Percentiles rank a stretch among this genome's conserved stretches.
These are phyloP conservation scores for Chaenogobius annularis DNA, from an alignment of 2,113 vertebrate species.

Conservation along the genomic window DNA sequence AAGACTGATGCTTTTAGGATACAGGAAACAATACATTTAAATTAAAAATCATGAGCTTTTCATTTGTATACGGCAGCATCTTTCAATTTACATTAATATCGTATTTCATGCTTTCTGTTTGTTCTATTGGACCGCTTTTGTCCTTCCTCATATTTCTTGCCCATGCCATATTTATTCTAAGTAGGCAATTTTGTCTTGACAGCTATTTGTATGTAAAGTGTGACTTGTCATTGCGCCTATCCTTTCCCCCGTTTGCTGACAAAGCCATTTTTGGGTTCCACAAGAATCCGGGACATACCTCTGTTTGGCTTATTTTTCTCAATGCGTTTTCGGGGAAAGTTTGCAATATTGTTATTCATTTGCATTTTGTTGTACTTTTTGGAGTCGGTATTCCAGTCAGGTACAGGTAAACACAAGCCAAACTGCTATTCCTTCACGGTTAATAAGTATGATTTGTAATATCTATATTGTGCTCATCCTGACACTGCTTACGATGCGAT, in stretches of 20 bases:
- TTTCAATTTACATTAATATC: constrained; percentile 69
- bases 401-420: constrained; percentile 18
- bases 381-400: constrained; percentile 37
- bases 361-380: constrained; percentile 9
- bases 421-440: constrained; percentile 8
- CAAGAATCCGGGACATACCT: constrained; percentile 59
- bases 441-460: constrained; percentile 49
- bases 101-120: constrained; percentile 67
- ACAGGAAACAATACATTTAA: constrained; percentile 31
- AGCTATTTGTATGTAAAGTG: constrained; percentile 81
- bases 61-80: constrained; percentile 56
- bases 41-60: constrained; percentile 54
- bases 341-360: not conserved
- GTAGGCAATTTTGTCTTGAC: constrained; percentile 79
- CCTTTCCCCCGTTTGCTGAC: constrained; percentile 66
- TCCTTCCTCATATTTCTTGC: constrained; percentile 61
- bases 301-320: constrained; percentile 58
- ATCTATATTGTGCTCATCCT: constrained; percentile 41
- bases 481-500: constrained; percentile 52
- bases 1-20: constrained; percentile 5
- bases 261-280: constrained; percentile 56
- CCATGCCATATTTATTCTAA: constrained; percentile 70
- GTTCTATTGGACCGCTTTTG: constrained; percentile 60
- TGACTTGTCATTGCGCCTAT: constrained; percentile 58
- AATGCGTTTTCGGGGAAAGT: constrained; percentile 32